Evolutionary conservation across 23 tunicate genomes (phyloP).

Genomic region (Clavelina lepadiformis): DNA sequence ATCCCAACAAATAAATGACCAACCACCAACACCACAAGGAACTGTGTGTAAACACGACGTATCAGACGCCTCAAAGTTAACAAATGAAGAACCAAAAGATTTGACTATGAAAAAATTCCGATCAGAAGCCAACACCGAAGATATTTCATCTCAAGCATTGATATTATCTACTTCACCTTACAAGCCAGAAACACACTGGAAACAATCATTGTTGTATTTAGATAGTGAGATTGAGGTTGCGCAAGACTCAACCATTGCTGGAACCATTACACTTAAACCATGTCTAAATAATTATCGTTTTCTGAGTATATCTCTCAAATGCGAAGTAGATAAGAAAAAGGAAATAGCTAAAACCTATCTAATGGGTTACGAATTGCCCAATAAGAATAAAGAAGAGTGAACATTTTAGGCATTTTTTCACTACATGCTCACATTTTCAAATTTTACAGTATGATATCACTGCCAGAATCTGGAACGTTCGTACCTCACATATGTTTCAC

Average conservation of each 20-base stretch:
- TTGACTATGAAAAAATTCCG: neutral
- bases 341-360: conserved; percentile 37
- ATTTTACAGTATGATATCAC: no score
- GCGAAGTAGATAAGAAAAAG: conserved; percentile 24
- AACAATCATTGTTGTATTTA: conserved; percentile 75
- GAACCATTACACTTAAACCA: conserved; percentile 31
- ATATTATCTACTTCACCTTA: conserved; percentile 80
- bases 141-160: neutral
- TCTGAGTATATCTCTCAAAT: conserved; percentile 36
- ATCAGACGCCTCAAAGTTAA: neutral
- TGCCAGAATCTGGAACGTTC: no score
- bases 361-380: conserved; percentile 91
- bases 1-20: no score
- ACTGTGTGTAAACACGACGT: no score
- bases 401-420: neutral
- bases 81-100: neutral
- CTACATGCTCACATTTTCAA: no score
- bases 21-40: no score
- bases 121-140: neutral
- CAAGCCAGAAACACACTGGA: conserved; percentile 85
- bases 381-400: neutral
- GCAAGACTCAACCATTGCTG: conserved; percentile 56
- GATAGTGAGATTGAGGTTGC: conserved; percentile 47
- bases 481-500: no score
- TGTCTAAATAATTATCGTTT: conserved; percentile 45